A percentile compares a stretch with the other conserved stretches of the same genome.
These are phyloP conservation scores for Ptychodera flava DNA, from an alignment of 35 echinoderm and acorn worm genomes.

Conservation along the genomic window DNA sequence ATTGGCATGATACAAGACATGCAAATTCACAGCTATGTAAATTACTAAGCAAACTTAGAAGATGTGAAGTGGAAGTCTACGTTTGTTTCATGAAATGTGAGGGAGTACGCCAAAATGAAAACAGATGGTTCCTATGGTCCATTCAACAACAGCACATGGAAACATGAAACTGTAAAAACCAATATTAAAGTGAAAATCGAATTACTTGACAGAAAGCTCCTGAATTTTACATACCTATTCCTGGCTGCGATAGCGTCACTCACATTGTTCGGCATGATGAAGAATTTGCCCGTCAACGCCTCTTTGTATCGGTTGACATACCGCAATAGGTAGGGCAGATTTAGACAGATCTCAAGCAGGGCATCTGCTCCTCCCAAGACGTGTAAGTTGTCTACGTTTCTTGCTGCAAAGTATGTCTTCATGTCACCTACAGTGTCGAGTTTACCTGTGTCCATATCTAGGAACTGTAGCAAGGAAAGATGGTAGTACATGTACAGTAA, in stretches of 20 bases:
- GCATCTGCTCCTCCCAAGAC: slow-evolving; percentile 67
- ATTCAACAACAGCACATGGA: too few species aligned
- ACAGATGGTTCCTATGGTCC: too few species aligned
- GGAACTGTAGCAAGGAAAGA: neutral
- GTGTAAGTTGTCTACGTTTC: slow-evolving; percentile 96
- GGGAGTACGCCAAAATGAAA: too few species aligned
- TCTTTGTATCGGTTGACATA: slow-evolving; percentile 95
- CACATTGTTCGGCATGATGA: slow-evolving; percentile 61
- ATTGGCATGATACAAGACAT: neutral
- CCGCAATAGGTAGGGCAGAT: slow-evolving; percentile 81
- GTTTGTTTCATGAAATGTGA: too few species aligned
- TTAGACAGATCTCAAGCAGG: slow-evolving; percentile 86
- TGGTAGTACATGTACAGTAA: too few species aligned
- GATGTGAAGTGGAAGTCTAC: neutral
- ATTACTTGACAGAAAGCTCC: too few species aligned
- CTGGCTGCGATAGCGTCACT: slow-evolving; percentile 68
- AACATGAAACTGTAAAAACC: too few species aligned
- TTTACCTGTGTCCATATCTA: slow-evolving; percentile 31
- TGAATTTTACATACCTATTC: slow-evolving; percentile 66
- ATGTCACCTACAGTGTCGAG: neutral
- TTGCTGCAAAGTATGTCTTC: slow-evolving; percentile 63
- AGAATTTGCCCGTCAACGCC: slow-evolving; percentile 56
- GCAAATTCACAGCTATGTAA: neutral
- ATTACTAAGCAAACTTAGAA: neutral
- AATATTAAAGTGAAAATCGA: too few species aligned